These are phyloP conservation scores for Epirrita christyi DNA, from an alignment of 2,888 invertebrate species.

Conservation along the genomic window DNA sequence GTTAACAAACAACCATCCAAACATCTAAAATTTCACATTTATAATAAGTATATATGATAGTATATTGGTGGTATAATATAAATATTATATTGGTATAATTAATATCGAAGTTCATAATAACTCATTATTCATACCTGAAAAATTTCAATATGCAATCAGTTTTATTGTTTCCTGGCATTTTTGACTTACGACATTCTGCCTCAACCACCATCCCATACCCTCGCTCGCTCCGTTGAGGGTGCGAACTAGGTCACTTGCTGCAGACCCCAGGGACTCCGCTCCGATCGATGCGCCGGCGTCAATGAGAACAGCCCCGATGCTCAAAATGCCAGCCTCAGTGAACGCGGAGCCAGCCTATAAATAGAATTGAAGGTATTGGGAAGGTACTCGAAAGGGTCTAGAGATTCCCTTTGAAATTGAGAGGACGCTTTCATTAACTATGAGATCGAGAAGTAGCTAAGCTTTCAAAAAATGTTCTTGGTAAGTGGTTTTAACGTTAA, in stretches of 20 bases:
- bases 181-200: slow-evolving; percentile 1
- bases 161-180: not conserved
- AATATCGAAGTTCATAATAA: no score
- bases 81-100: no score
- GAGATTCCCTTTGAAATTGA: slow-evolving; percentile 8
- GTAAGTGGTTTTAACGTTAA: no score
- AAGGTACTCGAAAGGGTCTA: slow-evolving; percentile 8
- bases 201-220: slow-evolving; percentile 43
- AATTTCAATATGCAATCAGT: not conserved
- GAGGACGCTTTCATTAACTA: slow-evolving; percentile 2
- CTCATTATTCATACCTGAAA: no score
- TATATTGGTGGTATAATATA: no score
- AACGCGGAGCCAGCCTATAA: no score
- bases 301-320: slow-evolving; percentile 61
- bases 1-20: no score
- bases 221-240: slow-evolving; percentile 72
- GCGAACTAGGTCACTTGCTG: slow-evolving; percentile 73
- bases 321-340: slow-evolving; percentile 48
- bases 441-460: not conserved
- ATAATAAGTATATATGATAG: no score
- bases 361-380: slow-evolving; percentile 59
- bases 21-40: no score
- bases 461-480: not conserved
- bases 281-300: slow-evolving; percentile 73
- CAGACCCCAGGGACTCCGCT: slow-evolving; percentile 60